Conservation (phyloP, 1,140 invertebrate genomes). For the Armadillidium nasatum region DNA sequence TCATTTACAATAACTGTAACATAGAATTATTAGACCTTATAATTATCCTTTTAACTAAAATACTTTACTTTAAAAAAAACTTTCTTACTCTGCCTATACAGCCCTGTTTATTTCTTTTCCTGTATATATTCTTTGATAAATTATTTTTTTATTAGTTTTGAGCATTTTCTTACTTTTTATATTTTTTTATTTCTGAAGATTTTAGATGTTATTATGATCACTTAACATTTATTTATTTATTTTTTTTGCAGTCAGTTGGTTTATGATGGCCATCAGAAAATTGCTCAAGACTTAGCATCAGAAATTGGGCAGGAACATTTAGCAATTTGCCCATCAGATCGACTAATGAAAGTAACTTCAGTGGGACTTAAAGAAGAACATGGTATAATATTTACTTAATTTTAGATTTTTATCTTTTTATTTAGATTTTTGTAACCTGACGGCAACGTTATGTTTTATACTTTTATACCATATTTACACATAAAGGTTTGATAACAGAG, state of each 20-base stretch:
- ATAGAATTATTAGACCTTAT: no score
- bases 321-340: slow-evolving; percentile 36
- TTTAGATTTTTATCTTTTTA: background rate
- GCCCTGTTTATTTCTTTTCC: background rate
- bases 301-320: slow-evolving; percentile 31
- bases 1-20: no score
- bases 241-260: slow-evolving; percentile 35
- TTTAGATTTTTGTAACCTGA: background rate
- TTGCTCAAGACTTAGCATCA: slow-evolving; percentile 32
- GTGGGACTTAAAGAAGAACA: slow-evolving; percentile 40
- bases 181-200: background rate
- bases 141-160: background rate
- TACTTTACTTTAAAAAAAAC: no score
- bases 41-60: no score
- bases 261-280: slow-evolving; percentile 40
- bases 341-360: slow-evolving; percentile 33
- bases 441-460: background rate
- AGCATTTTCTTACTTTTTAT: background rate
- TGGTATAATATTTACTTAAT: slow-evolving; percentile 18
- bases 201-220: background rate
- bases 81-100: no score
- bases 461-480: background rate
- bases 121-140: background rate
- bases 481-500: background rate
- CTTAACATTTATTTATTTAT: background rate